Base-by-base conservation (phyloP, 37 sponge, comb jelly and placozoan species). In the Spongia lamella region DNA sequence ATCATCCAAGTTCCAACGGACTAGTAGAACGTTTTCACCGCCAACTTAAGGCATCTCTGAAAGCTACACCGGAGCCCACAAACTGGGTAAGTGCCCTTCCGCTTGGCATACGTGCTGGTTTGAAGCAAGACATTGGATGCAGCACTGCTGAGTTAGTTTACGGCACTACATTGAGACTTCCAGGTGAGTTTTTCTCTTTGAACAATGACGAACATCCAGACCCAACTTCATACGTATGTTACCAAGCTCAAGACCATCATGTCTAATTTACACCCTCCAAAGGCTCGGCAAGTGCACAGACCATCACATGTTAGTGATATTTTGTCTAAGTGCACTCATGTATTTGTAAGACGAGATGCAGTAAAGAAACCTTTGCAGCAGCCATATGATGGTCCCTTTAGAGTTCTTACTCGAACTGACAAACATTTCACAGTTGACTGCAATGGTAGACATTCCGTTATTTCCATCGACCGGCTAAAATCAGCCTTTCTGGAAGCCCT, bases 41-140 rank as follows among this genome's bases (percentile, higher is more conserved):
- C 19, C 73, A 72, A 36, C 73, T 72, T 3, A 72, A 72, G 29
- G 73, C 73, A 22, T 3, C 57, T 33, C 73, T 72, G 35, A 72
- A 38, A 38, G 57, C 73, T 7, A 22, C 24, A 14, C 59, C 37
- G 60, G 26, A 17, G 24, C n/a, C 43, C 53, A 68, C 52, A 7
- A 25, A 49, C 51, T 68, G 70, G 70, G 11, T 49, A 4, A 25
- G 21, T 7, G 69, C 27, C 47, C 50, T 53, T 5, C 56, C 53
- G 1, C 72, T 70, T 7, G 72, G 72, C 29, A 57, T 74, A 14
- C 75, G 75, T 29, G n/a, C 75, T 2, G 58, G 61, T 34, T 5
- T 58, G 1, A 56, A 57, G 38, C 61, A 58, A 29, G 75, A 74
- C 33, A 1, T 74, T 39, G 31, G 37, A 22, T 74, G 75, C 61